phyloP scores from a whole-genome alignment of 2,113 vertebrate genomes.

The Protobothrops mucrosquamatus region DNA sequence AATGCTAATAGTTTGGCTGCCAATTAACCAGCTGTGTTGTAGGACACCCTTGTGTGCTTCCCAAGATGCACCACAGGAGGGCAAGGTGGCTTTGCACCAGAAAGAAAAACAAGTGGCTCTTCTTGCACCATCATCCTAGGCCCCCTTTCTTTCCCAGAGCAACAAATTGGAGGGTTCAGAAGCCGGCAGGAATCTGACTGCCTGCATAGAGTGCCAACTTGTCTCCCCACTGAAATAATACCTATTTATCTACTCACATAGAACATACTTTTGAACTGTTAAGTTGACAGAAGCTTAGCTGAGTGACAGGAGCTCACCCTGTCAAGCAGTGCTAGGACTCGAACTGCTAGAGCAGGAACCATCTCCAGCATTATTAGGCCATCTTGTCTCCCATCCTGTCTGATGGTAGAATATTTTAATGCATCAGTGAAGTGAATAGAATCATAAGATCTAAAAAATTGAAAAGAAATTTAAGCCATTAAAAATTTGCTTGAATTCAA shows the following conservation, averaged over 20 bases:
- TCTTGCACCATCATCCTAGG: background rate
- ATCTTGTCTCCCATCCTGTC: slow-evolving; percentile 43
- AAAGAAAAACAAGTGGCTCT: background rate
- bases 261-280: too few species aligned
- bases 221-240: background rate
- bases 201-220: background rate
- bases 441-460: background rate
- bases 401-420: slow-evolving; percentile 49
- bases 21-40: background rate
- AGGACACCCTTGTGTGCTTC: background rate
- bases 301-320: too few species aligned
- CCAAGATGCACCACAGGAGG: background rate
- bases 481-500: too few species aligned
- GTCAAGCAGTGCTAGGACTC: too few species aligned
- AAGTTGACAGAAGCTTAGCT: too few species aligned
- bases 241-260: too few species aligned
- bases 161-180: background rate
- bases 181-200: background rate
- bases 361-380: too few species aligned
- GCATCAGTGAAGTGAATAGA: slow-evolving; percentile 19
- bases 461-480: too few species aligned
- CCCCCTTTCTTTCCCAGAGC: background rate
- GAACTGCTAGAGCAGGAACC: too few species aligned
- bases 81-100: background rate
- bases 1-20: background rate